A percentile compares a stretch with the other conserved stretches of the same genome.
phyloP scores from a whole-genome alignment of 2,888 invertebrate genomes.

The Syritta pipiens region DNA sequence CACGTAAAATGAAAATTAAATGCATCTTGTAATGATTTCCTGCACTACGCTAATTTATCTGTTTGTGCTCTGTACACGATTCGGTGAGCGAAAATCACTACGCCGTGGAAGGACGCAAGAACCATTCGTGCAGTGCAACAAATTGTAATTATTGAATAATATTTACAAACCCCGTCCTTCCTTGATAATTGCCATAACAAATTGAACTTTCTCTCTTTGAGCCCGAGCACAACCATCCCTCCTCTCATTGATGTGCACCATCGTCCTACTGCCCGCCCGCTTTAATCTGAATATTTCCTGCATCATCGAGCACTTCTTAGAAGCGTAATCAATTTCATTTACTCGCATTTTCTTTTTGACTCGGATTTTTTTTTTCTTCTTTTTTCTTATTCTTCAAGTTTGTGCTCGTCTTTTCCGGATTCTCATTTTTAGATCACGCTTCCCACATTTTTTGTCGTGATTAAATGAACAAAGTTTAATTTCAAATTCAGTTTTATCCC shows the following conservation, averaged over 20 bases:
- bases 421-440: no score
- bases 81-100: not conserved
- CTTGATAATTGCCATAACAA: conserved; percentile 36
- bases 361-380: not conserved
- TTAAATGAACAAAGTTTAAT: conserved; percentile 69
- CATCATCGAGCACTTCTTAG: conserved; percentile 35
- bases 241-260: no score
- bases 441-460: conserved; percentile 17
- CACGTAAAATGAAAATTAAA: no score
- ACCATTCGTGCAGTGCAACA: not conserved
- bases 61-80: conserved; percentile 13
- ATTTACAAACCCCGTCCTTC: conserved; percentile 26
- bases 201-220: conserved; percentile 16
- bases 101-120: not conserved
- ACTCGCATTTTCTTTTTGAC: not conserved
- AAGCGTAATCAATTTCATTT: conserved; percentile 39
- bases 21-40: no score
- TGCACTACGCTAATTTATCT: conserved; percentile 20
- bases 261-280: conserved; percentile 11
- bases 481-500: conserved; percentile 68
- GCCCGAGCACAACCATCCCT: no score
- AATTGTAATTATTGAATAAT: conserved; percentile 54
- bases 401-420: not conserved
- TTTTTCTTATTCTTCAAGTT: not conserved
- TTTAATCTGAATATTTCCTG: conserved; percentile 43